These are phyloP conservation scores for Nycticebus coucang DNA, from an alignment of 2,113 vertebrate species.

Conservation along the genomic window DNA sequence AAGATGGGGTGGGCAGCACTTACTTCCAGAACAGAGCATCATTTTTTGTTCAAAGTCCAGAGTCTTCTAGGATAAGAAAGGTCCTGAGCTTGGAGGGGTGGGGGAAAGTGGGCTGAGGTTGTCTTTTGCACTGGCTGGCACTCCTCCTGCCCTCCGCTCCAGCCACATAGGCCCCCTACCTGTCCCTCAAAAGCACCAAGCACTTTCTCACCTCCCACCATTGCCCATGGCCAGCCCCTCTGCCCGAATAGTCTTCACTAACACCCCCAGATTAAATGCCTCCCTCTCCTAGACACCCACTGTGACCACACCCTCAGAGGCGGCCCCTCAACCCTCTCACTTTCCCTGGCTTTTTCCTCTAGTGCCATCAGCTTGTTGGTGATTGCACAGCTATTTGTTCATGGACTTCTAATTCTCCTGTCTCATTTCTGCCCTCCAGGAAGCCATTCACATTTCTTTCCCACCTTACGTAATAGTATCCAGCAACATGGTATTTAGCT, in stretches of 20 bases:
- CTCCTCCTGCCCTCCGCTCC: no score
- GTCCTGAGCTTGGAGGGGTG: not conserved
- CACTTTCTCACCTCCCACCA: not conserved
- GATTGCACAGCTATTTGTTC: not conserved
- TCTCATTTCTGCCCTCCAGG: not conserved
- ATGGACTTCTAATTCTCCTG: not conserved
- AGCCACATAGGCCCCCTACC: not conserved
- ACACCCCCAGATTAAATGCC: not conserved
- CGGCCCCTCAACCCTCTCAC: accelerated
- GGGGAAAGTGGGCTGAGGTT: no score
- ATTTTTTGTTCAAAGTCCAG: not conserved
- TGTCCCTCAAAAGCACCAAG: not conserved
- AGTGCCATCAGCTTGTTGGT: not conserved
- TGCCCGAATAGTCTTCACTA: not conserved
- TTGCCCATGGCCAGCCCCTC: not conserved
- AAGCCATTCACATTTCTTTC: not conserved
- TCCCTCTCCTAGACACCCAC: not conserved
- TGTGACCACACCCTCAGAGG: accelerated
- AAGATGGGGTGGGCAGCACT: accelerated
- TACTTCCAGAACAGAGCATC: not conserved
- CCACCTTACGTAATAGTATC: accelerated
- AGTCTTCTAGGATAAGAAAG: not conserved
- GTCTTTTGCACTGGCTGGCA: not conserved
- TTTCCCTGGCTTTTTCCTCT: not conserved
- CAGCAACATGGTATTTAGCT: not conserved